These are phyloP conservation scores for Cotesia chilonis DNA, from an alignment of 1,140 invertebrate species.

Conservation along the genomic window DNA sequence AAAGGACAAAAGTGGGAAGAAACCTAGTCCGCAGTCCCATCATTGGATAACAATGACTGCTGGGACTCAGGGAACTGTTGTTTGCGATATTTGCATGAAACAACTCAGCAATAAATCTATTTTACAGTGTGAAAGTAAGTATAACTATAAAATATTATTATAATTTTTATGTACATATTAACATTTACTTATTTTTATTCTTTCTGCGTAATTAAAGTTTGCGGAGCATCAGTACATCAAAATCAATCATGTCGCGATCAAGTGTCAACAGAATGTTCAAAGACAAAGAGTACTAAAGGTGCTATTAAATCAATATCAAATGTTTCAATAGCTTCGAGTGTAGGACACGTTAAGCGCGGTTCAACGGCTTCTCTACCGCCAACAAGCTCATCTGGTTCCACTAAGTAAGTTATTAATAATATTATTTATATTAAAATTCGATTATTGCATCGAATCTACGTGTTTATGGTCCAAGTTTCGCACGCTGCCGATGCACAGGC, in stretches of 20 bases:
- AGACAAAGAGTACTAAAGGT: conserved; percentile 61
- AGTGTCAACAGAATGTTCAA: conserved; percentile 77
- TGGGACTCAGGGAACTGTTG: conserved; percentile 54
- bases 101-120: conserved; percentile 81
- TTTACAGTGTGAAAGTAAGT: conserved; percentile 76
- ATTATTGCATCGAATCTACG: conserved; percentile 51
- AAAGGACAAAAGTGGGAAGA: conserved; percentile 63
- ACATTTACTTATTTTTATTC: conserved; percentile 26
- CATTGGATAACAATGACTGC: conserved; percentile 76
- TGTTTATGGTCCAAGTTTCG: conserved; percentile 55
- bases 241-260: conserved; percentile 84
- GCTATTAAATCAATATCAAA: conserved; percentile 59
- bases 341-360: conserved; percentile 54
- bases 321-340: conserved; percentile 53
- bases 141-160: background rate
- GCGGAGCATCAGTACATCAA: conserved; percentile 85
- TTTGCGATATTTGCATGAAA: conserved; percentile 85
- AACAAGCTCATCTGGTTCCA: conserved; percentile 52
- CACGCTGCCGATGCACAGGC: conserved; percentile 54
- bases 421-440: conserved; percentile 35
- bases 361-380: conserved; percentile 60
- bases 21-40: conserved; percentile 67
- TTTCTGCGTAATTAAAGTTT: conserved; percentile 69
- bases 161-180: background rate
- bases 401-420: conserved; percentile 53